Percentiles rank a stretch among this genome's conserved stretches.
Evolutionary conservation across 2,113 vertebrate species (phyloP).

Genomic region (Platysternon megacephalum): DNA sequence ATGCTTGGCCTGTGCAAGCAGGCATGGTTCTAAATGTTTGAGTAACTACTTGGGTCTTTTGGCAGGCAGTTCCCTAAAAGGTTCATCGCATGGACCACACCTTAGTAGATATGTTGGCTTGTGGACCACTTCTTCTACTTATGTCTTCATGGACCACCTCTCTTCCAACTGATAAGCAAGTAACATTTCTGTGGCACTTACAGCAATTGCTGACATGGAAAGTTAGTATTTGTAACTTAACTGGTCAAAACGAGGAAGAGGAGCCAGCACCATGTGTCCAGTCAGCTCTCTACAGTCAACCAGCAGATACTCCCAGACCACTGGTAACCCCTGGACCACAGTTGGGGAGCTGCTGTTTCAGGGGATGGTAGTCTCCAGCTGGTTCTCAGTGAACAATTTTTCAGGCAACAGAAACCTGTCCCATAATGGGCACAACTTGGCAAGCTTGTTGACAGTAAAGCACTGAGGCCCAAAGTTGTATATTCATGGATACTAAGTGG

Average conservation of each 20-base stretch:
- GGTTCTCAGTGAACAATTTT: not conserved
- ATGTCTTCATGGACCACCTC: not conserved
- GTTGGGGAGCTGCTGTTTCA: not conserved
- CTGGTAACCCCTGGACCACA: not conserved
- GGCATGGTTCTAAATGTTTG: not conserved
- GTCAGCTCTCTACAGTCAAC: not conserved
- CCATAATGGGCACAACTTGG: not conserved
- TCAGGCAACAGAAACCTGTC: not conserved
- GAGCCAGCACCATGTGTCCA: not conserved
- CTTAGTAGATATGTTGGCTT: not conserved
- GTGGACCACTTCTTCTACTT: not conserved
- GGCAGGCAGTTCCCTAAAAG: not conserved
- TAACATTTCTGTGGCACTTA: not conserved
- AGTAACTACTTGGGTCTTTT: not conserved
- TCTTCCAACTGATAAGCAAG: not conserved
- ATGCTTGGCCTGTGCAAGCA: not conserved
- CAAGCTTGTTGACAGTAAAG: not conserved
- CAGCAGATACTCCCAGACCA: not conserved
- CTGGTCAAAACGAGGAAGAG: not conserved
- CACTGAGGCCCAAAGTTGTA: not conserved
- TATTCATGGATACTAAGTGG: not conserved
- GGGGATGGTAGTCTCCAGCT: not conserved
- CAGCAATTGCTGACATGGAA: not conserved
- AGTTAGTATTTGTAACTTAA: not conserved
- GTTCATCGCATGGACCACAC: not conserved